Evolutionary conservation across 2,888 invertebrate genomes (phyloP), one percentile per base, ranked within the genome.

Genomic region (Rhorus exstirpatorius): DNA sequence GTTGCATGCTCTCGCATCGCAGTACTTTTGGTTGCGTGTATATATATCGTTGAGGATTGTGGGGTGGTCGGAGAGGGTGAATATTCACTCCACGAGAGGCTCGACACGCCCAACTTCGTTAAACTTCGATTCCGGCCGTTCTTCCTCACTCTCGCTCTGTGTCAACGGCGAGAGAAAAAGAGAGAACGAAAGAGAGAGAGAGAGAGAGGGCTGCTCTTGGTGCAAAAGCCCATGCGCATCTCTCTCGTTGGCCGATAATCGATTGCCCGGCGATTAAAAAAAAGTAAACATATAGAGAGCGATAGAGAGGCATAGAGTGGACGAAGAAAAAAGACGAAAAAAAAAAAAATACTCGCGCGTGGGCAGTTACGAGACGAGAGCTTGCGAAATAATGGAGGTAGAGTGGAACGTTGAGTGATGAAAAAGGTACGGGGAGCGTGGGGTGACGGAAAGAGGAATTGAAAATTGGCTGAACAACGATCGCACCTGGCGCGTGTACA

Each of bases 101-200:
- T 76, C 87, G 87, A 86, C 87, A 86, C 88, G 86, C 86, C 88
- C 87, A 90, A 90, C 88, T 90, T 91, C 89, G 87, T 91, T 91
- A 91, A 91, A 90, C 89, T 89, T 89, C 91, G 88, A 91, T 91
- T 91, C 88, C 88, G 88, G 89, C 83, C 87, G 86, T 86, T 83
- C 83, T 88, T 81, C 86, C 87, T 86, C 72, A 74, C 80, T 65
- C 81, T 26, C 75, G 71, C 41, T 60, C 41, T 60, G 65, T 35
- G 46, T 31, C 46, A 41, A 60, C 14, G 8, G 74, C 58, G 68
- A 49, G 35, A 17, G 26, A 68, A 31, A 68, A 19, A 38, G 67
- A 55, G 21, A 44, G 44, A 70, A 49, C 46, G 26, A 17, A 60
- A 14, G 68, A 31, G 60, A 10, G 71, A 58, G 14, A 44, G 26